Conservation (phyloP, 1,140 invertebrate species). For the Acyrthosiphon pisum region DNA sequence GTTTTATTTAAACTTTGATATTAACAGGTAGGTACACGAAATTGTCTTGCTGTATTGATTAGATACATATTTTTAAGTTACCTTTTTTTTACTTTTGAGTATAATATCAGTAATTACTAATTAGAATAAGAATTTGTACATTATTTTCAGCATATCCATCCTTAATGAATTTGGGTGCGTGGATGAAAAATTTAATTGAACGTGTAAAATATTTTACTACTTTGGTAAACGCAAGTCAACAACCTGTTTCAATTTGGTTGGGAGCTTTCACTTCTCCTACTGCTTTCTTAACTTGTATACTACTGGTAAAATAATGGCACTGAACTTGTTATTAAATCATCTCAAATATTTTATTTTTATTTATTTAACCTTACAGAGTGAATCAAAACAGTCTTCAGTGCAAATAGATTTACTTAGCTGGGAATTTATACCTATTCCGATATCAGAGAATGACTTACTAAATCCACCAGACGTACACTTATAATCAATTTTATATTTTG, state of each 20-base stretch:
- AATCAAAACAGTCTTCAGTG: neutral
- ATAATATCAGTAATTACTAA: neutral
- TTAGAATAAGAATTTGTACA: neutral
- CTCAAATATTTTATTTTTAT: neutral
- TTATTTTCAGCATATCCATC: conserved; percentile 72
- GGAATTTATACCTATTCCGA: neutral
- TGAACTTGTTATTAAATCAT: neutral
- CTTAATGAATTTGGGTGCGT: conserved; percentile 80
- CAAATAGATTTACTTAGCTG: neutral
- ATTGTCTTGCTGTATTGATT: neutral
- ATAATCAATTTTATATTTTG: neutral
- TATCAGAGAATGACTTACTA: conserved; percentile 75
- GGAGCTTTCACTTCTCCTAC: conserved; percentile 30
- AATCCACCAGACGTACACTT: conserved; percentile 62
- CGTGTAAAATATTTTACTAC: conserved; percentile 75
- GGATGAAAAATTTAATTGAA: conserved; percentile 79
- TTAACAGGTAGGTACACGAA: neutral
- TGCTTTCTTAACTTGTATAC: conserved; percentile 24
- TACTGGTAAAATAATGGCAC: neutral
- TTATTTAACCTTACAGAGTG: conserved; percentile 19
- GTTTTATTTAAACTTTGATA: neutral
- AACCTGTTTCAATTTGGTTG: conserved; percentile 63
- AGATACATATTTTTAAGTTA: neutral
- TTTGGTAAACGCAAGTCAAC: conserved; percentile 76
- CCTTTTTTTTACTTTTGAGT: neutral